A percentile compares a stretch with the other conserved stretches of the same genome.
phyloP scores from a whole-genome alignment of 2,888 invertebrate species.

The Holacanthella duospinosa region DNA sequence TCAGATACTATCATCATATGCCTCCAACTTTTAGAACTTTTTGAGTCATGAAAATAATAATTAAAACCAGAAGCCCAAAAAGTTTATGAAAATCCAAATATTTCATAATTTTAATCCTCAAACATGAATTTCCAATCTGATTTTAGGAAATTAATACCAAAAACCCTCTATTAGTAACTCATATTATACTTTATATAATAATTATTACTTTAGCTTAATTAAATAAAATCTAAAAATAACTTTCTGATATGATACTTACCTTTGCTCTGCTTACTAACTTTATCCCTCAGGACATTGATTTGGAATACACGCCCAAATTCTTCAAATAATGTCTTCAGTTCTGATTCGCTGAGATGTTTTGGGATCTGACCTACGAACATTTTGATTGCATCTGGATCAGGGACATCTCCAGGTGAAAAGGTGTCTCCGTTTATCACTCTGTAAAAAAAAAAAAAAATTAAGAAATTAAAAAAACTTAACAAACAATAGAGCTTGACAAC shows the following conservation, averaged over 20 bases:
- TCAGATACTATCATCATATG: too few relatives aligned
- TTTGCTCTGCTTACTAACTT: slow-evolving; percentile 93
- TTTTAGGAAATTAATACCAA: too few relatives aligned
- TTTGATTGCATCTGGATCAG: slow-evolving; percentile 96
- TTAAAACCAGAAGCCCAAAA: too few relatives aligned
- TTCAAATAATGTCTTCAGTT: slow-evolving; percentile 90
- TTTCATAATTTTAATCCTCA: too few relatives aligned
- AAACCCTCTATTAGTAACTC: neutral
- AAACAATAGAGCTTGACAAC: too few relatives aligned
- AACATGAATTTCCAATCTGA: too few relatives aligned
- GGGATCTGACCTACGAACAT: slow-evolving; percentile 99
- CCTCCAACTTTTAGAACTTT: too few relatives aligned
- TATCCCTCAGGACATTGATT: slow-evolving; percentile 94
- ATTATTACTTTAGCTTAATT: too few relatives aligned
- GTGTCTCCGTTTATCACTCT: slow-evolving; percentile 38
- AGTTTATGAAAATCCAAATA: too few relatives aligned
- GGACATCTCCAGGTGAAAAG: slow-evolving; percentile 43
- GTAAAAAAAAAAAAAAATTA: slow-evolving; percentile 28
- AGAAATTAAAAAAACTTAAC: too few relatives aligned
- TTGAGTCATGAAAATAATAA: too few relatives aligned
- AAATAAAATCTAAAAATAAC: slow-evolving; percentile 9
- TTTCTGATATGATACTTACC: too few relatives aligned
- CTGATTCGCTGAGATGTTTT: slow-evolving; percentile 92
- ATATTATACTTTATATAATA: neutral
- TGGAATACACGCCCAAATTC: slow-evolving; percentile 95